Percentiles rank a stretch among this genome's conserved stretches.
These are phyloP conservation scores for Brachylomia viminalis DNA, from an alignment of 2,888 invertebrate genomes.

Conservation along the genomic window DNA sequence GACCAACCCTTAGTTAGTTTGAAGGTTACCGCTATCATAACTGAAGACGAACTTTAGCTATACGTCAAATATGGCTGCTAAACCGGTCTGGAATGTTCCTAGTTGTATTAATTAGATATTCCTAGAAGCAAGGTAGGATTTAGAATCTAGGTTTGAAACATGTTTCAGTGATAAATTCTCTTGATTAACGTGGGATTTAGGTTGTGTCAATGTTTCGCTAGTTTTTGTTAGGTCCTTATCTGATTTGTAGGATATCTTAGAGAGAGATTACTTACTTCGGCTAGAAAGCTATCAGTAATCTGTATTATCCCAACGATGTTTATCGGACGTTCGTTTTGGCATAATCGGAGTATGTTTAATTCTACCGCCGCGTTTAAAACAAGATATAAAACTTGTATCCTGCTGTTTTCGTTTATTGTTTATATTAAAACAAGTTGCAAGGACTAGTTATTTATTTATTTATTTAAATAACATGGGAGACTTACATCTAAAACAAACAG, in stretches of 20 bases:
- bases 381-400: too few relatives aligned
- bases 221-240: constrained; percentile 6
- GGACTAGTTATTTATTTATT: too few relatives aligned
- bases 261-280: background rate
- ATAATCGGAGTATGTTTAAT: background rate
- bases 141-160: constrained; percentile 17
- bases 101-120: constrained; percentile 39
- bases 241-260: background rate
- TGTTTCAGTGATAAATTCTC: constrained; percentile 14
- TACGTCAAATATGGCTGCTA: constrained; percentile 44
- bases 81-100: background rate
- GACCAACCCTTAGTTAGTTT: constrained; percentile 49
- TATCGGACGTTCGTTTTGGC: background rate
- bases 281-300: background rate
- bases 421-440: too few relatives aligned
- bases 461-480: too few relatives aligned
- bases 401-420: too few relatives aligned
- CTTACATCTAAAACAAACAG: too few relatives aligned
- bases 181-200: constrained; percentile 12
- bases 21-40: constrained; percentile 45
- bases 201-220: constrained; percentile 1
- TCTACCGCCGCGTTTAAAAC: background rate
- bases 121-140: constrained; percentile 9
- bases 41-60: constrained; percentile 40
- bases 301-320: background rate